These are phyloP conservation scores for Rhamnusium bicolor DNA, from an alignment of 2,888 invertebrate genomes.

Conservation along the genomic window DNA sequence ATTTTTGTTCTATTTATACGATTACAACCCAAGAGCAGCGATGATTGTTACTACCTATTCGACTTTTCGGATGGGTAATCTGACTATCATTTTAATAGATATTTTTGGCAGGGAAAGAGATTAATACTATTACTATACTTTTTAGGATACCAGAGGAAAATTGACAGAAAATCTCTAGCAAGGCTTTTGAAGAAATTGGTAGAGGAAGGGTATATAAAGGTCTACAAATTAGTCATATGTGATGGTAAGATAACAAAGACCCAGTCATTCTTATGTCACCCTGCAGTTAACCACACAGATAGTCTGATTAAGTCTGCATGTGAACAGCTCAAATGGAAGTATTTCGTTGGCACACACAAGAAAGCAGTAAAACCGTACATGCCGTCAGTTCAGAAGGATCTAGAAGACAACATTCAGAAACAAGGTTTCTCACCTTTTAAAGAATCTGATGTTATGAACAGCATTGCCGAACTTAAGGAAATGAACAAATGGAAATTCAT, in stretches of 20 bases:
- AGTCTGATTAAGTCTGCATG: constrained; percentile 74
- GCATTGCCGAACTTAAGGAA: constrained; percentile 55
- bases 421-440: constrained; percentile 48
- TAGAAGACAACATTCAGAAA: constrained; percentile 51
- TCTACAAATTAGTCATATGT: constrained; percentile 72
- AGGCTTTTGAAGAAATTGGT: constrained; percentile 76
- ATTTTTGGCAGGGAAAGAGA: too few species aligned
- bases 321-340: constrained; percentile 78
- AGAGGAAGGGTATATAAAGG: constrained; percentile 75
- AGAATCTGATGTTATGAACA: constrained; percentile 52
- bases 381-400: constrained; percentile 27
- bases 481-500: constrained; percentile 21
- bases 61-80: too few species aligned
- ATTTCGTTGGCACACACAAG: constrained; percentile 60
- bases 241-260: constrained; percentile 70
- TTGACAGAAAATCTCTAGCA: constrained; percentile 79
- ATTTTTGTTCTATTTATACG: too few species aligned
- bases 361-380: constrained; percentile 31
- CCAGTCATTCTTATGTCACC: constrained; percentile 74
- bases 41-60: too few species aligned
- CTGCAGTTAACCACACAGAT: constrained; percentile 70
- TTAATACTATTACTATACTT: constrained; percentile 14
- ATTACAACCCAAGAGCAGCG: too few species aligned
- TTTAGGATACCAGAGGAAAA: constrained; percentile 72
- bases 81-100: too few species aligned